A percentile compares a stretch with the other conserved stretches of the same genome.
phyloP scores from a whole-genome alignment of 2,888 invertebrate species.

The Rhagonycha lutea region DNA sequence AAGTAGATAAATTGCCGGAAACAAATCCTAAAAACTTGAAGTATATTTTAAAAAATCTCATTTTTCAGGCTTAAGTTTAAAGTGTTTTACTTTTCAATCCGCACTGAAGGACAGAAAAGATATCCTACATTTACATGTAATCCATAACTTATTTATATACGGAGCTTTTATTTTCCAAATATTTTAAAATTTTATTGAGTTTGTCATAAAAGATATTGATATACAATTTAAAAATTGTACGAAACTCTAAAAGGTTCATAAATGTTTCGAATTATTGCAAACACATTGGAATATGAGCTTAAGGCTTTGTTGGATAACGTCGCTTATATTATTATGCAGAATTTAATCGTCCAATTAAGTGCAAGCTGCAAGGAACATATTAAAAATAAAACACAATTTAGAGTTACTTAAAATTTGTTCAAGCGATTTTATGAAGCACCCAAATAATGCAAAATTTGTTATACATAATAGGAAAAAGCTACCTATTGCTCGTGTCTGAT shows the following conservation, averaged over 20 bases:
- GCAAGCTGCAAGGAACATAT: not conserved
- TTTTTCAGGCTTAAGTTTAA: not conserved
- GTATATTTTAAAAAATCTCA: not conserved
- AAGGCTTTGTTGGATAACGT: not conserved
- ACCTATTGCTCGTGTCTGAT: not conserved
- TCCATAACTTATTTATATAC: not conserved
- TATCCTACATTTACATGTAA: not conserved
- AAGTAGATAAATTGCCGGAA: not conserved
- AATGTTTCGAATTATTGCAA: too few species aligned
- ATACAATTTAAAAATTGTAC: not conserved
- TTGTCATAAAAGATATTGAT: not conserved
- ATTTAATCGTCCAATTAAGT: not conserved
- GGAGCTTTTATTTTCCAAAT: not conserved
- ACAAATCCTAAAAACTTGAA: not conserved
- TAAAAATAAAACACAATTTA: not conserved
- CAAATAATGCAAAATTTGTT: not conserved
- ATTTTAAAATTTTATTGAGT: not conserved
- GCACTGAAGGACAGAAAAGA: not conserved
- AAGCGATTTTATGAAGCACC: not conserved
- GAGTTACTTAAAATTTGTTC: not conserved
- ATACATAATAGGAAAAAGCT: not conserved
- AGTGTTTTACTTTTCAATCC: not conserved
- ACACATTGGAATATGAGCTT: too few species aligned
- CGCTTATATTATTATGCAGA: not conserved
- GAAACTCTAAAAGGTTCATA: too few species aligned